These are phyloP conservation scores for Notospermus geniculatus DNA, from an alignment of 1,140 invertebrate species.

Conservation along the genomic window DNA sequence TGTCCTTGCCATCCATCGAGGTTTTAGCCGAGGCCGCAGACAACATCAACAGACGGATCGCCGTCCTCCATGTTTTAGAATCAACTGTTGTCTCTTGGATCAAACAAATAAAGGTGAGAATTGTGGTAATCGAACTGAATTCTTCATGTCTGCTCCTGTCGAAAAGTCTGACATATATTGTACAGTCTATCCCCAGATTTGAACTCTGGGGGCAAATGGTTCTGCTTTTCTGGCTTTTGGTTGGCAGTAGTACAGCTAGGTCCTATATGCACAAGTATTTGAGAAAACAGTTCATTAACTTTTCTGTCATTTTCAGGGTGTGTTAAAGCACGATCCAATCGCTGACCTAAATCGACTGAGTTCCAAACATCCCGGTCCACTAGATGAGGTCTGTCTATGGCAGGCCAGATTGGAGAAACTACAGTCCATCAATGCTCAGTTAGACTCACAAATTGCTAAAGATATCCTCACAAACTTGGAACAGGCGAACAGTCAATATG, in stretches of 20 bases:
- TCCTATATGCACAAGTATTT: too few species aligned
- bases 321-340: constrained; percentile 47
- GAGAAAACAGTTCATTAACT: too few species aligned
- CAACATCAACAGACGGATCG: constrained; percentile 38
- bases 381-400: constrained; percentile 54
- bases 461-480: constrained; percentile 54
- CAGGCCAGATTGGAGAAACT: constrained; percentile 43
- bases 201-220: too few species aligned
- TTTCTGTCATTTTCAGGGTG: constrained; percentile 26
- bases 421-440: constrained; percentile 48
- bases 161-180: too few species aligned
- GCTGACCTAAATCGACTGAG: constrained; percentile 40
- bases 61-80: constrained; percentile 54
- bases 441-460: constrained; percentile 48
- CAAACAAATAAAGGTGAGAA: constrained; percentile 51
- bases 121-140: too few species aligned
- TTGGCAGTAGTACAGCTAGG: too few species aligned
- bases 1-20: constrained; percentile 54
- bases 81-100: constrained; percentile 56
- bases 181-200: too few species aligned
- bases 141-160: too few species aligned
- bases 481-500: constrained; percentile 50
- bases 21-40: constrained; percentile 53
- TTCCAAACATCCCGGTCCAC: constrained; percentile 47
- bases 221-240: too few species aligned